These are phyloP conservation scores for Polylopha cassiicola DNA, from an alignment of 2,888 invertebrate genomes.

Conservation along the genomic window DNA sequence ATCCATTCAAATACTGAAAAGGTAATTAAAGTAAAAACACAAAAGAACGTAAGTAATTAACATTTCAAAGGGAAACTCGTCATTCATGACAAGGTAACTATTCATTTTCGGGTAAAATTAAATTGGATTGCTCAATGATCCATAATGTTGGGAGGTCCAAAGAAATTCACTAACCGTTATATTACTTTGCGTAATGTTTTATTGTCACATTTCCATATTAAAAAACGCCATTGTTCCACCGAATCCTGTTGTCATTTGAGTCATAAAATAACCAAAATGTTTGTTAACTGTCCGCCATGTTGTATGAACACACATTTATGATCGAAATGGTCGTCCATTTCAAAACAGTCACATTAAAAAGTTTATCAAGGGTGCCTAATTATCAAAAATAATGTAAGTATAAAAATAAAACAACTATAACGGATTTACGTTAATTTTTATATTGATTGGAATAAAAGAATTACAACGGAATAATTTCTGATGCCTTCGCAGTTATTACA, in stretches of 20 bases:
- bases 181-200: constrained; percentile 39
- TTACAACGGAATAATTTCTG: no score
- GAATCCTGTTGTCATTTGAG: constrained; percentile 34
- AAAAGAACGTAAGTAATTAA: no score
- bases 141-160: constrained; percentile 20
- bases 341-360: background rate
- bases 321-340: constrained; percentile 1
- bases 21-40: no score
- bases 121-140: constrained; percentile 48
- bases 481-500: no score
- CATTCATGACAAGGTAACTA: no score
- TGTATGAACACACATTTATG: constrained; percentile 8
- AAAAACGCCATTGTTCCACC: constrained; percentile 40
- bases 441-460: no score
- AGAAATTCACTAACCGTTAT: constrained; percentile 30
- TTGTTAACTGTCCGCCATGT: constrained; percentile 1
- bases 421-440: no score
- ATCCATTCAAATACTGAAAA: no score
- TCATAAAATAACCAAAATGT: constrained; percentile 26
- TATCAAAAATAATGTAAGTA: no score
- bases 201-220: constrained; percentile 46
- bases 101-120: constrained; percentile 4
- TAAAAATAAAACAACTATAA: no score
- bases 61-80: no score
- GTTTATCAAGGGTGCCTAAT: no score